Evolutionary conservation across 2,888 invertebrate genomes (phyloP), one percentile per base, ranked within the genome.

Genomic region (Lasioglossum oenotherae): DNA sequence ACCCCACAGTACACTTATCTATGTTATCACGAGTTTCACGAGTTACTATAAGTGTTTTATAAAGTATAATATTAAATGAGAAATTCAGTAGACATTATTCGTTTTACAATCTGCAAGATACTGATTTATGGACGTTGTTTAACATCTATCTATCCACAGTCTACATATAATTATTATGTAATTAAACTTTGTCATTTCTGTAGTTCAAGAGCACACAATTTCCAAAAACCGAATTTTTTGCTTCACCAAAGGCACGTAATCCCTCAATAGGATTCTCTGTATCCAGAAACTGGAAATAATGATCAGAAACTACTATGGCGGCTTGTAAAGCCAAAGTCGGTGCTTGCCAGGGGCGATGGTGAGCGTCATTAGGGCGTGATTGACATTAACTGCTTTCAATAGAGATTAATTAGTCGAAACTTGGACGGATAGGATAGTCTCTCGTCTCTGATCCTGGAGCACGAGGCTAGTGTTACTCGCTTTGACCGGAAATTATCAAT

Each of bases 301-400:
- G 53, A 53, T 53, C 53, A 53, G 53, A 23, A 23, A 53, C 23
- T 23, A 53, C 23, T 23, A 53, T 53, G 23, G 53, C 53, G 23
- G 53, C 53, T 53, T 53, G 53, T 8, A 23, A 23, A 23, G 53
- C 53, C 53, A 53, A 53, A 53, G 23, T 53, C 53, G 53, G 8
- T 60, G 60, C 27, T 60, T 14, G 27, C 27, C 60, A 27, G 27
- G 4, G 27, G 27, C 27, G 60, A 60, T 27, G 27, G 27, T 27
- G 60, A 35, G 35, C 19, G 67, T 19, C 67, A 67, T 67, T 67
- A 67, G 67, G 35, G 31, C 6, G 67, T 67, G 31, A 67, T 67
- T 19, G 67, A 35, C 67, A 35, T 67, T 31, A 67, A 67, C 67
- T 67, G 67, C 67, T 67, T 67, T 67, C 31, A 35, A 35, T 67